Percentiles rank a stretch among this genome's conserved stretches.
Evolutionary conservation across 1,140 invertebrate species (phyloP).

Genomic region (Pseudomyrmex gracilis): DNA sequence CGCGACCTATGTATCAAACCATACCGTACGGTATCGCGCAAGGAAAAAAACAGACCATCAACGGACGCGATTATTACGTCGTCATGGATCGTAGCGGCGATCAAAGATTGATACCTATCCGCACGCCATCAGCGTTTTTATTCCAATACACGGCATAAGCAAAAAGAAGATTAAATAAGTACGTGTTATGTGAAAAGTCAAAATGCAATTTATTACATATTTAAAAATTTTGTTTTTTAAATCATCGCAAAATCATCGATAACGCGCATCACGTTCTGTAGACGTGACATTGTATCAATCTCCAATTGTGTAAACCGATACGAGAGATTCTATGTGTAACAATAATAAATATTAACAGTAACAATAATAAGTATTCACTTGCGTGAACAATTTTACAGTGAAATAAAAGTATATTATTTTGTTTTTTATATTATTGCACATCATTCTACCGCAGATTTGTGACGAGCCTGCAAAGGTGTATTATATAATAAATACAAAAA

Average conservation of each 20-base stretch:
- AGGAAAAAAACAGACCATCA: conserved; percentile 87
- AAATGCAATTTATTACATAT: not conserved
- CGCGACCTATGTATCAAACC: conserved; percentile 63
- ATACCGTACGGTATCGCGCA: not conserved
- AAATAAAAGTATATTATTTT: too few species aligned
- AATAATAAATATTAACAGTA: too few species aligned
- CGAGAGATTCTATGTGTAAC: too few species aligned
- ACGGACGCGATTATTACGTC: conserved; percentile 91
- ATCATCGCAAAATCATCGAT: not conserved
- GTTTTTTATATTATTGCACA: too few species aligned
- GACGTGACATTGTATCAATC: too few species aligned
- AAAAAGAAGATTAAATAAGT: not conserved
- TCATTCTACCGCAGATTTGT: too few species aligned
- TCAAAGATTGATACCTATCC: conserved; percentile 88
- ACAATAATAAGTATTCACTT: too few species aligned
- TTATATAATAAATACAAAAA: too few species aligned
- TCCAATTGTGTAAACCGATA: too few species aligned
- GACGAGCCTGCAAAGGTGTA: too few species aligned
- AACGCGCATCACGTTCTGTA: too few species aligned
- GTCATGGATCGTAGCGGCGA: conserved; percentile 87
- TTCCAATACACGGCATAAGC: conserved; percentile 86
- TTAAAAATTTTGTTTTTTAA: not conserved
- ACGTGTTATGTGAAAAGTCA: not conserved
- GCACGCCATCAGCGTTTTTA: conserved; percentile 90
- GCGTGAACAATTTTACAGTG: too few species aligned